A percentile compares a stretch with the other conserved stretches of the same genome.
phyloP scores from a whole-genome alignment of 2,797 vertebrate species.

The Poecilia velifera region DNA sequence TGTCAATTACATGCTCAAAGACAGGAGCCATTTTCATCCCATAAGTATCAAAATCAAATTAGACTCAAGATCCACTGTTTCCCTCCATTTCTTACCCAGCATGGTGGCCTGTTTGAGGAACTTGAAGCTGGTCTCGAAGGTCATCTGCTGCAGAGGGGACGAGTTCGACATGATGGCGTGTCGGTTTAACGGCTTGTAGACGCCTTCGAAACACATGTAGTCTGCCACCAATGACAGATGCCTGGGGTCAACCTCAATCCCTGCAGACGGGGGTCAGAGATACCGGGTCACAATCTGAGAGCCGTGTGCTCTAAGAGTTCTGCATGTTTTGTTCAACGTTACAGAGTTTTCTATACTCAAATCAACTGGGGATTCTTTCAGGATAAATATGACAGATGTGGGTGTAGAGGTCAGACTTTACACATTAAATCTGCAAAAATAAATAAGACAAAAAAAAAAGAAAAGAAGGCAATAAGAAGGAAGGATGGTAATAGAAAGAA shows the following conservation, averaged over 20 bases:
- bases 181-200: slow-evolving; percentile 93
- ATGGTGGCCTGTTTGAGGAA: slow-evolving; percentile 96
- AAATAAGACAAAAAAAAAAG: no score
- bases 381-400: background rate
- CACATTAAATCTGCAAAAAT: background rate
- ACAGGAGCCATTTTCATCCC: background rate
- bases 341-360: background rate
- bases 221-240: slow-evolving; percentile 96
- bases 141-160: slow-evolving; percentile 98
- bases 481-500: background rate
- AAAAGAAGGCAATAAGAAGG: background rate
- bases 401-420: background rate
- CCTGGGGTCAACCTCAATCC: slow-evolving; percentile 93
- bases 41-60: background rate
- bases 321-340: background rate
- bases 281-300: background rate
- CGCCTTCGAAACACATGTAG: slow-evolving; percentile 97
- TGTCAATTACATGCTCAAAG: background rate
- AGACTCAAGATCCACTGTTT: background rate
- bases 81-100: slow-evolving; percentile 81
- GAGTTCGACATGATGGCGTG: slow-evolving; percentile 90
- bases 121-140: slow-evolving; percentile 96
- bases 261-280: slow-evolving; percentile 68
- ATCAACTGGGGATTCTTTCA: background rate
- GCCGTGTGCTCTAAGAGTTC: background rate